These are phyloP conservation scores for Chrysodeixis includens DNA, from an alignment of 2,888 invertebrate genomes.

Conservation along the genomic window DNA sequence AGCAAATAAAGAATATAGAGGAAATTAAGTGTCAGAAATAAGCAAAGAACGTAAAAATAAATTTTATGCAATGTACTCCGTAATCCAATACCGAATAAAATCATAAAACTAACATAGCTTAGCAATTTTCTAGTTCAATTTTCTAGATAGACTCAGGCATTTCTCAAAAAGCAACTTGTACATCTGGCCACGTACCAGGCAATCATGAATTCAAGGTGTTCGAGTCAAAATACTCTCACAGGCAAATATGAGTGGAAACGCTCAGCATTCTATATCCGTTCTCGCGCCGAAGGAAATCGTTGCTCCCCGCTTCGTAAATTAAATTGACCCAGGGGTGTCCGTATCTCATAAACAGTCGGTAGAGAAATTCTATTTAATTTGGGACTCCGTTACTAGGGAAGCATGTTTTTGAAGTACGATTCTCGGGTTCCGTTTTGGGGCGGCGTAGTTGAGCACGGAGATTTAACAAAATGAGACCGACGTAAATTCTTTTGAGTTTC, in stretches of 20 bases:
- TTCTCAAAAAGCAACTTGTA: constrained; percentile 30
- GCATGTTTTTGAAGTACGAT: neutral
- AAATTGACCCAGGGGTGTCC: constrained; percentile 50
- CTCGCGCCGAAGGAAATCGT: constrained; percentile 55
- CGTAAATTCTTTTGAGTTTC: too few species aligned
- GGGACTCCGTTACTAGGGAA: neutral
- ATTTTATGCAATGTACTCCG: neutral
- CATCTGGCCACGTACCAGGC: constrained; percentile 58
- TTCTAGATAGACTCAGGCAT: constrained; percentile 26
- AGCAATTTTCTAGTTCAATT: constrained; percentile 27
- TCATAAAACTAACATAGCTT: constrained; percentile 21
- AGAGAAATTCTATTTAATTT: constrained; percentile 38
- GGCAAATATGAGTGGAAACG: constrained; percentile 40
- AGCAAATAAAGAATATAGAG: too few species aligned
- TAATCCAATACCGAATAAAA: constrained; percentile 15
- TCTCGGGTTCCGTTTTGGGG: neutral
- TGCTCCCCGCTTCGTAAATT: constrained; percentile 53
- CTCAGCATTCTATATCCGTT: constrained; percentile 65
- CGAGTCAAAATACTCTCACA: constrained; percentile 7
- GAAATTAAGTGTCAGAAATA: too few species aligned
- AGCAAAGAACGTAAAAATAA: neutral
- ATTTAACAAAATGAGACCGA: too few species aligned
- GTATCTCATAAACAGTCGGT: constrained; percentile 38
- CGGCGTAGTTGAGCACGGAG: too few species aligned
- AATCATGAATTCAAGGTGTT: constrained; percentile 54